Conservation (phyloP, 2,113 vertebrate genomes). For the Aepyceros melampus region DNA sequence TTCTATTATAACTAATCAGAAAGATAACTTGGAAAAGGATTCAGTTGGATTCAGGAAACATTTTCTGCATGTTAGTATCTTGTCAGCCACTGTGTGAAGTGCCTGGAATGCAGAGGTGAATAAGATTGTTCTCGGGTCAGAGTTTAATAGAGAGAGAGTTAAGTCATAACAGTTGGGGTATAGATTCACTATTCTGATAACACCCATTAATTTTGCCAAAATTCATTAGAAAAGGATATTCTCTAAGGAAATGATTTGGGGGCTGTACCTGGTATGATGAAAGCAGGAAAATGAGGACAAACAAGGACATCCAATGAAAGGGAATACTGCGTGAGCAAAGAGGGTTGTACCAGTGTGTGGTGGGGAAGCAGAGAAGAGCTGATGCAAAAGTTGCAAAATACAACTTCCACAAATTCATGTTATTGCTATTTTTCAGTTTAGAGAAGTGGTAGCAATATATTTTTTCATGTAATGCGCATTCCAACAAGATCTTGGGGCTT, state of each 20-base stretch:
- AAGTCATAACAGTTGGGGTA: not conserved
- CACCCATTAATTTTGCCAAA: not conserved
- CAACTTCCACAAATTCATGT: not conserved
- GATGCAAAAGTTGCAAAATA: not conserved
- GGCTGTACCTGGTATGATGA: not conserved
- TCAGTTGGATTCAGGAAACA: not conserved
- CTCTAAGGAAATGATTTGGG: not conserved
- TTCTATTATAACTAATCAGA: not conserved
- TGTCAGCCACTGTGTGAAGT: not conserved
- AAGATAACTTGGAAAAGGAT: not conserved
- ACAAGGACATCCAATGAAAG: not conserved
- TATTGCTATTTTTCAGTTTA: not conserved
- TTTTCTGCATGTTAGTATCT: not conserved
- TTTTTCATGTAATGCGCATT: not conserved
- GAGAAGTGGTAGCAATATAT: not conserved
- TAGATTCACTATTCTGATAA: not conserved
- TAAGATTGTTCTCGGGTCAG: not conserved
- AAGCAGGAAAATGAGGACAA: not conserved
- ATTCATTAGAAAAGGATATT: conserved; percentile 34
- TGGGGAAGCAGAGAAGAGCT: not conserved
- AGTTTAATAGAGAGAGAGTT: not conserved
- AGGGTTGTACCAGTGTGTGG: rapidly evolving
- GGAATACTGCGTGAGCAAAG: not conserved
- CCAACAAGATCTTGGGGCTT: not conserved
- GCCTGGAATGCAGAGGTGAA: not conserved